Percentiles rank a stretch among this genome's conserved stretches.
Conservation (phyloP, 2,113 vertebrate species). For the Apistogramma diplotaenia region DNA sequence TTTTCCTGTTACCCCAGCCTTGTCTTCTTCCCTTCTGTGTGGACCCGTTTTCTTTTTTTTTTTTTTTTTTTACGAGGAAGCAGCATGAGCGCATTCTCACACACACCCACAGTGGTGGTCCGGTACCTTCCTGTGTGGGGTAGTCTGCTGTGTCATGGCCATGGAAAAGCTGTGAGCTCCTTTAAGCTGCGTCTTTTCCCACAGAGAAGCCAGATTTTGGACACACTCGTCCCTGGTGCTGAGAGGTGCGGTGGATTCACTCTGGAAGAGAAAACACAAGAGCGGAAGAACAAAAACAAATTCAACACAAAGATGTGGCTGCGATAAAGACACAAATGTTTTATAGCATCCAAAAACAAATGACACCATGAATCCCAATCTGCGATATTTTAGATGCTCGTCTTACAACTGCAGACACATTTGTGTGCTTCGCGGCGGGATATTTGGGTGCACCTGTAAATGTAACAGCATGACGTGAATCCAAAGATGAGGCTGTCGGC, state of each 20-base stretch:
- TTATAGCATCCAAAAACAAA: background rate
- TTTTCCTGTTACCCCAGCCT: too few relatives aligned
- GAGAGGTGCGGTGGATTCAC: slow-evolving; percentile 82
- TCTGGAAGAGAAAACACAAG: slow-evolving; percentile 65
- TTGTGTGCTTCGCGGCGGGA: background rate
- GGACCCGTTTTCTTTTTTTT: background rate
- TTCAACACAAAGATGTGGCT: background rate
- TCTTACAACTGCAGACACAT: background rate
- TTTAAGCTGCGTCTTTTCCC: slow-evolving; percentile 86
- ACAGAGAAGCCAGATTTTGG: slow-evolving; percentile 82
- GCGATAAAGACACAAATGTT: background rate
- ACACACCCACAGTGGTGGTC: background rate
- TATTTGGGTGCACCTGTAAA: slow-evolving; percentile 81
- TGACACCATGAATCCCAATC: background rate
- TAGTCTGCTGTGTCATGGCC: slow-evolving; percentile 84
- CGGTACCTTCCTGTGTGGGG: slow-evolving; percentile 87
- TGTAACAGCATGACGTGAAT: slow-evolving; percentile 94
- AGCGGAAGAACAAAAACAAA: background rate
- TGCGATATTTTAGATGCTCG: background rate
- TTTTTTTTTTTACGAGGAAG: slow-evolving; percentile 11
- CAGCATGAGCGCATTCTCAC: background rate
- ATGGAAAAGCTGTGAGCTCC: slow-evolving; percentile 85
- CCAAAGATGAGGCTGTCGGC: slow-evolving; percentile 88
- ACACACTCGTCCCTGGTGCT: slow-evolving; percentile 79
- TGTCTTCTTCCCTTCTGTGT: too few relatives aligned